A percentile compares a stretch with the other conserved stretches of the same genome.
phyloP scores from a whole-genome alignment of 2,113 vertebrate species.

The Catagonus wagneri region DNA sequence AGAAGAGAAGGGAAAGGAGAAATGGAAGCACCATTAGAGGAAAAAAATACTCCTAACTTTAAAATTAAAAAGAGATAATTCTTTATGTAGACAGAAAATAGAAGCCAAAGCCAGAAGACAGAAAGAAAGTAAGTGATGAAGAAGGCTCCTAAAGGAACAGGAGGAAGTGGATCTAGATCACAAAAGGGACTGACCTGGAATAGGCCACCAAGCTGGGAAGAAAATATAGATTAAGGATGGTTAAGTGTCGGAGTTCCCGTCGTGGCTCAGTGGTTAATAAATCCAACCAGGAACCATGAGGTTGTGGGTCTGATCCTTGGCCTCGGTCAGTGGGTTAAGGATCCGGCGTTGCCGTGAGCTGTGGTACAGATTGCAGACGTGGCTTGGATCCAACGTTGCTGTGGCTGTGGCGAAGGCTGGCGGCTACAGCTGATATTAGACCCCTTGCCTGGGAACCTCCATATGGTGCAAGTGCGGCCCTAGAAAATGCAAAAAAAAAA shows the following conservation, averaged over 20 bases:
- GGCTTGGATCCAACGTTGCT: too few species aligned
- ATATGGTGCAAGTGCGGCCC: too few species aligned
- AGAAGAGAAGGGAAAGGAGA: slow-evolving; percentile 4
- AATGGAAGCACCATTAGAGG: neutral
- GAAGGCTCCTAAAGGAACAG: neutral
- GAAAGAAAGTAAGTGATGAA: neutral
- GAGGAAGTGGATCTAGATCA: neutral
- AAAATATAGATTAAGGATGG: neutral
- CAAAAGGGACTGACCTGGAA: neutral
- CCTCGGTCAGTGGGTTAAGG: too few species aligned
- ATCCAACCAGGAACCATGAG: too few species aligned
- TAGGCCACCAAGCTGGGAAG: neutral
- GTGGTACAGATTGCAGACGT: too few species aligned
- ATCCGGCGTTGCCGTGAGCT: too few species aligned
- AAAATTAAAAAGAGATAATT: neutral
- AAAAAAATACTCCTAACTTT: neutral
- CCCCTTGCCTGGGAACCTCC: too few species aligned
- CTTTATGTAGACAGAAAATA: neutral
- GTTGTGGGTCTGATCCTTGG: too few species aligned
- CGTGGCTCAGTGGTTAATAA: too few species aligned
- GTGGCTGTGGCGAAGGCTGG: too few species aligned
- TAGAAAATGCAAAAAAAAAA: too few species aligned
- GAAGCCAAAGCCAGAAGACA: neutral
- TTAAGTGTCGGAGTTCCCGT: neutral
- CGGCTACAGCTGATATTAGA: too few species aligned